These are phyloP conservation scores for Gavialis gangeticus DNA, from an alignment of 2,113 vertebrate species.

Conservation along the genomic window DNA sequence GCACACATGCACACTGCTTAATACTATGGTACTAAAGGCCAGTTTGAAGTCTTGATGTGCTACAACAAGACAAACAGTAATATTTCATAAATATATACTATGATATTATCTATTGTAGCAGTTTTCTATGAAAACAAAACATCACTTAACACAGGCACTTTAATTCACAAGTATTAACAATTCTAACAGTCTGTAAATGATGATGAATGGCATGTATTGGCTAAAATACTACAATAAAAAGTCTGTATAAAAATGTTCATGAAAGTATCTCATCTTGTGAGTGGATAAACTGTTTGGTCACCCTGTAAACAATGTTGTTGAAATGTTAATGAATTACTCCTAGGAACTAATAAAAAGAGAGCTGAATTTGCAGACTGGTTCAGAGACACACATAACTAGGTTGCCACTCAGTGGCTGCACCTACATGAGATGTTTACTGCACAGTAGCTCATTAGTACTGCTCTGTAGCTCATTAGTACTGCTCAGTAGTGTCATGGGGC, in stretches of 20 bases:
- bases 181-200: conserved; percentile 2
- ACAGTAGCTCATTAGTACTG: too few relatives aligned
- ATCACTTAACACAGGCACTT: conserved; percentile 30
- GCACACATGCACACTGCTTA: too few relatives aligned
- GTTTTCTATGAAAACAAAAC: conserved; percentile 10
- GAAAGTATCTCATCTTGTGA: conserved; percentile 34
- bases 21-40: too few relatives aligned
- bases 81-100: background rate
- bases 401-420: background rate
- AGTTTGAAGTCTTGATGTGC: background rate
- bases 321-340: conserved; percentile 1
- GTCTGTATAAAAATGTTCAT: conserved; percentile 10
- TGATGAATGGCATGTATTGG: conserved; percentile 17
- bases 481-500: too few relatives aligned
- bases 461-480: too few relatives aligned
- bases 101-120: conserved; percentile 7
- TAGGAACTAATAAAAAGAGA: background rate
- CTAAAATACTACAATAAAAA: conserved; percentile 19
- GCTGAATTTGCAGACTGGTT: background rate
- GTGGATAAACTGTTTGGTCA: conserved; percentile 18
- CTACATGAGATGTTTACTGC: too few relatives aligned
- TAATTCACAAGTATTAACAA: conserved; percentile 11
- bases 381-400: background rate
- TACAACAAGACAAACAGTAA: conserved; percentile 5
- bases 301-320: conserved; percentile 23